Base-by-base conservation (phyloP, 2,888 invertebrate species). In the Calameuta filiformis region DNA sequence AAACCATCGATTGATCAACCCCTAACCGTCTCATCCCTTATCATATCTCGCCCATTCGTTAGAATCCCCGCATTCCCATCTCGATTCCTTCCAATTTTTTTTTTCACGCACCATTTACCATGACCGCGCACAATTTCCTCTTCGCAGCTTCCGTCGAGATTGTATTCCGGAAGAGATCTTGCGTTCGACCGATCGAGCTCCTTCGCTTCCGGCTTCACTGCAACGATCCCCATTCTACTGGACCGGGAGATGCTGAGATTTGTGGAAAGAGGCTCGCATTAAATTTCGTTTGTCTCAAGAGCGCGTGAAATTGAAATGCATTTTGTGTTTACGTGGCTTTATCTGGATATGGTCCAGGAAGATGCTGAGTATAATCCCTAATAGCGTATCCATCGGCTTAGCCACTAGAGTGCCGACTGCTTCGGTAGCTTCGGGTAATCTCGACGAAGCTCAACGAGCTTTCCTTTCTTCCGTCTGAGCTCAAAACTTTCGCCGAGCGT, bases 51-150 rank as follows among this genome's bases (percentile, higher is more conserved):
- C 23, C 56, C 56, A 56, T 56, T 56, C 40, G 23, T 56, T 56
- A 56, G 6, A 23, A 56, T 56, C 15, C 40, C 56, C 23, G 0
- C 23, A 56, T 12, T 69, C 35, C 69, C 12, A 12, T 74, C 12
- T 35, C 37, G 69, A 34, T 40, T 69, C 69, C 75, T 71, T 69
- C 69, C 56, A 23, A 56, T 56, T 56, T 56, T 56, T 56, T 56
- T 56, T 23, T 40, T 56, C 56, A 56, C 56, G 56, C 56, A 23
- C 56, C 23, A 56, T 56, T 56, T 23, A 56, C 9, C 56, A 56
- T 56, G 56, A 56, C 56, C 56, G 56, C 56, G 23, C 23, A 56
- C 56, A 56, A 56, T 56, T 56, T 56, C 56, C 56, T 56, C 56
- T 56, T 56, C 23, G 56, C 56, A 56, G 56, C 56, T 56, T 56